Conservation (phyloP, 2,797 vertebrate species). For the Gorsachius magnificus region DNA sequence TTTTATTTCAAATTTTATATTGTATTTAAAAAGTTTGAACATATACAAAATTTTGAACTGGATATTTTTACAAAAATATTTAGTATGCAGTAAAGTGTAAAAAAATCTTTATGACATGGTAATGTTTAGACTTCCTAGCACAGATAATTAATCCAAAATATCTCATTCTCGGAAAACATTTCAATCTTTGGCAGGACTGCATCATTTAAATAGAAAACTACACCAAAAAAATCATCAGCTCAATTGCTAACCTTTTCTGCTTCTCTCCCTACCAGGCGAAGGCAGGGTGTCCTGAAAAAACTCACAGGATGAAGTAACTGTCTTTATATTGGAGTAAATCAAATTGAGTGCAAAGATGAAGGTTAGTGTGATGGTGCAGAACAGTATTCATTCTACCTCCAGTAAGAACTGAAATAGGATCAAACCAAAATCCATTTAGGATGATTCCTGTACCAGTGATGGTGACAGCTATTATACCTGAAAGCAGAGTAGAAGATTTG, state of each 20-base stretch:
- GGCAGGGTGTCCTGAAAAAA: neutral
- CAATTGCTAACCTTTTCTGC: neutral
- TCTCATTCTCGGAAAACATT: conserved; percentile 1
- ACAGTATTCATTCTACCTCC: neutral
- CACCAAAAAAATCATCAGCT: neutral
- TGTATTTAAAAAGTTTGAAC: neutral
- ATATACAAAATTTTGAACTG: neutral
- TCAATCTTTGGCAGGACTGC: neutral
- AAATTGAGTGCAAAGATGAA: neutral
- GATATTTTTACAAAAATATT: neutral
- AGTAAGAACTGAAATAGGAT: neutral
- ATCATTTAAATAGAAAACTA: neutral
- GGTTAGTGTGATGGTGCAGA: neutral
- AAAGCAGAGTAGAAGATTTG: neutral
- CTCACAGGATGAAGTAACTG: neutral
- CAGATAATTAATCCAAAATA: neutral
- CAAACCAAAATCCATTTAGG: neutral
- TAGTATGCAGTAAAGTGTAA: neutral
- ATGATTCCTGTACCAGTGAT: neutral
- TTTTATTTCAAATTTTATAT: neutral
- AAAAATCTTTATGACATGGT: neutral
- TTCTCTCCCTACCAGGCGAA: neutral
- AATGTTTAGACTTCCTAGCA: neutral
- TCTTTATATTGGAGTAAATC: neutral
- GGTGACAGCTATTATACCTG: neutral